phyloP scores from a whole-genome alignment of 2,888 invertebrate genomes.

The Oscheius sp. region DNA sequence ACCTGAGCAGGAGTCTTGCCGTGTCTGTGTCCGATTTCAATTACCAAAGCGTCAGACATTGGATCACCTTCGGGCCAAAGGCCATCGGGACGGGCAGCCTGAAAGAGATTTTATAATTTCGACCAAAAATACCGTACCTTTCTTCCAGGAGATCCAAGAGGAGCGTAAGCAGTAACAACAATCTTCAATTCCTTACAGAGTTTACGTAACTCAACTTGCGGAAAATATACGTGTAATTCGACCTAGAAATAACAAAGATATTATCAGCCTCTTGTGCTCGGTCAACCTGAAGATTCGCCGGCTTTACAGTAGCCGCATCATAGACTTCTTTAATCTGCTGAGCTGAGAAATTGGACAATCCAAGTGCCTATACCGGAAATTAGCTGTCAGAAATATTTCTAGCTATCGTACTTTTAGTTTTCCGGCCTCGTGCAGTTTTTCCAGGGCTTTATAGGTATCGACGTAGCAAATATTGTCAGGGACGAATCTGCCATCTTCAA shows the following conservation, averaged over 20 bases:
- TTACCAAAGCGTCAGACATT: constrained; percentile 50
- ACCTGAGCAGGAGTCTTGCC: constrained; percentile 60
- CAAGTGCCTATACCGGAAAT: constrained; percentile 53
- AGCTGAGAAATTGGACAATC: constrained; percentile 67
- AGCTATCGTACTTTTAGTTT: constrained; percentile 48
- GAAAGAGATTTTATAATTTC: not conserved
- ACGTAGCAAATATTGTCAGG: constrained; percentile 48
- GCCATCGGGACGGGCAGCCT: constrained; percentile 57
- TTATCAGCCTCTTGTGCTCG: not conserved
- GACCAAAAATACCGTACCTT: constrained; percentile 29
- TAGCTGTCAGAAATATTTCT: not conserved
- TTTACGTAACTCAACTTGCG: constrained; percentile 79
- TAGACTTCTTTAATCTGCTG: constrained; percentile 67
- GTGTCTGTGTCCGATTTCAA: constrained; percentile 52
- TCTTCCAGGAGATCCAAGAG: constrained; percentile 61
- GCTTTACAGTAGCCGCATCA: constrained; percentile 66
- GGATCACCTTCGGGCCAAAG: constrained; percentile 57
- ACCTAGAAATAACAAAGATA: constrained; percentile 76
- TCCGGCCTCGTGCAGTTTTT: constrained; percentile 57
- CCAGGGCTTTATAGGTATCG: constrained; percentile 66
- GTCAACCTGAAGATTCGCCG: constrained; percentile 64
- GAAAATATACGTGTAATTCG: constrained; percentile 84
- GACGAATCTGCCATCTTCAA: constrained; percentile 43
- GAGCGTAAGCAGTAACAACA: constrained; percentile 57
- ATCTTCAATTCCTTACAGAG: constrained; percentile 81